Evolutionary conservation across 2,113 vertebrate genomes (phyloP).

Genomic region (Oreocharis arfaki): DNA sequence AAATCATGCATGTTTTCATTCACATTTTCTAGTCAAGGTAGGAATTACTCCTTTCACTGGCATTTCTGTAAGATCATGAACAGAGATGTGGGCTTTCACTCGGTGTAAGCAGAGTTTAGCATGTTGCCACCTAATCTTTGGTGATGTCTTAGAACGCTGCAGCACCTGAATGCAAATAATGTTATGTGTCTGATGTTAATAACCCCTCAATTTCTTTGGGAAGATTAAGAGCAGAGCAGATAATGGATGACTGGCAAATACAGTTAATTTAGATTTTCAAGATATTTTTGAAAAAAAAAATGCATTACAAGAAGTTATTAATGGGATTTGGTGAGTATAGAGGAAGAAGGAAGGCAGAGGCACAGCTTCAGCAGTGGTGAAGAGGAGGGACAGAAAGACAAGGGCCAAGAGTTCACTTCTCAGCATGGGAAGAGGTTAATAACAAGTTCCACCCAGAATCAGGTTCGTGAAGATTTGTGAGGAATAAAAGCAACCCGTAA

Average conservation of each 20-base stretch:
- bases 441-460: not conserved
- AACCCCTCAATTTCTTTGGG: not conserved
- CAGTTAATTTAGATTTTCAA: constrained; percentile 6
- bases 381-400: not conserved
- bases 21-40: not conserved
- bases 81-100: not conserved
- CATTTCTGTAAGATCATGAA: not conserved
- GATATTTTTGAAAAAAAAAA: not conserved
- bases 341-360: not conserved
- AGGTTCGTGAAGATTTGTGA: not conserved
- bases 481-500: not conserved
- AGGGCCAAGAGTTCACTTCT: not conserved
- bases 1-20: not conserved
- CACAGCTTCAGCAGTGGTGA: not conserved
- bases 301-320: not conserved
- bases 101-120: not conserved
- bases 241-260: not conserved
- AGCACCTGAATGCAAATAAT: not conserved
- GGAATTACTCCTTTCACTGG: not conserved
- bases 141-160: not conserved
- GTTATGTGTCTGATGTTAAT: not conserved
- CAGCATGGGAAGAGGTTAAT: constrained; percentile 30
- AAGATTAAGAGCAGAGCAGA: not conserved
- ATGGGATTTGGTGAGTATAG: not conserved
- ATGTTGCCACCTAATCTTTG: not conserved